phyloP scores from a whole-genome alignment of 2,797 vertebrate genomes.

The Catostomus latipinnis region DNA sequence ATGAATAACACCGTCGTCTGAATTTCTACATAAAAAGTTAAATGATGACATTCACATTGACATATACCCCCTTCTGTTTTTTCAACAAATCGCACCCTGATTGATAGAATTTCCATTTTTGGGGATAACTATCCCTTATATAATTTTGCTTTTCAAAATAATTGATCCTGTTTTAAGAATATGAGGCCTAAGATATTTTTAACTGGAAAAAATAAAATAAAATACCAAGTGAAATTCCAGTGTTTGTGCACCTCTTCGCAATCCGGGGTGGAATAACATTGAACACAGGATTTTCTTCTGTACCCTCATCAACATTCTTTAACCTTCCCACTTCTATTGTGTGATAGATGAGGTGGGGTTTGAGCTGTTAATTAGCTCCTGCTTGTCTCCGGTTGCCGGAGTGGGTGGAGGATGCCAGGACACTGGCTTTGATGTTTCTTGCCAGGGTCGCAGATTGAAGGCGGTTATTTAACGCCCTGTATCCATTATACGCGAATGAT shows the following conservation, averaged over 20 bases:
- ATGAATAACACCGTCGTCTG: too few species aligned
- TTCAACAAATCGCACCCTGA: too few species aligned
- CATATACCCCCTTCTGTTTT: too few species aligned
- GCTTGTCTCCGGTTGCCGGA: slow-evolving; percentile 10
- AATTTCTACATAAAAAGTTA: too few species aligned
- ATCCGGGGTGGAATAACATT: not conserved
- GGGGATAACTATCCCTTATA: too few species aligned
- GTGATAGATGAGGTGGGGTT: slow-evolving; percentile 48
- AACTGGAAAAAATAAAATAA: too few species aligned
- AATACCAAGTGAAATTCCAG: too few species aligned
- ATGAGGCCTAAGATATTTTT: too few species aligned
- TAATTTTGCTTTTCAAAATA: too few species aligned
- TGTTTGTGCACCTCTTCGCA: not conserved
- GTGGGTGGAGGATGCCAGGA: slow-evolving; percentile 25
- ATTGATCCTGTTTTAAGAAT: too few species aligned
- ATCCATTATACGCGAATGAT: slow-evolving; percentile 50
- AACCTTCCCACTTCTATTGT: slow-evolving; percentile 34
- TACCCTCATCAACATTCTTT: slow-evolving; percentile 3
- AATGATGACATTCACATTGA: too few species aligned
- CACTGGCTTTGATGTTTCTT: slow-evolving; percentile 30
- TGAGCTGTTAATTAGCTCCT: slow-evolving; percentile 55
- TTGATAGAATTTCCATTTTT: too few species aligned
- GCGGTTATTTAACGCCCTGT: slow-evolving; percentile 36
- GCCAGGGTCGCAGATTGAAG: slow-evolving; percentile 44
- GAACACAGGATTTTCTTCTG: not conserved